Conservation (phyloP, 2,888 invertebrate genomes). For the Eulithis prunata region DNA sequence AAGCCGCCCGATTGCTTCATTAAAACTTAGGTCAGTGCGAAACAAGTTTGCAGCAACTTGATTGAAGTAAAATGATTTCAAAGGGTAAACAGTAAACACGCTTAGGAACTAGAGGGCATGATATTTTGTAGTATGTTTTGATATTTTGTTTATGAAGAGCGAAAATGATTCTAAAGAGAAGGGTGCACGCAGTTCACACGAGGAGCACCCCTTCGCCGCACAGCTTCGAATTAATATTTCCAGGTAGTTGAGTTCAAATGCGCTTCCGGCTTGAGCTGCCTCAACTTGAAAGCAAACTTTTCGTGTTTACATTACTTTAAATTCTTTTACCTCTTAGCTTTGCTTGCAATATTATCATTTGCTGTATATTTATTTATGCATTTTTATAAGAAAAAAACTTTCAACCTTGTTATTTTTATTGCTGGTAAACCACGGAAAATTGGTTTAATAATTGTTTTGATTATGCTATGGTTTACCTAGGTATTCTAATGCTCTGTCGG, state of each 20-base stretch:
- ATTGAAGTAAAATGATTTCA: slow-evolving; percentile 39
- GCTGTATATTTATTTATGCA: slow-evolving; percentile 45
- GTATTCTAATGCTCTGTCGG: neutral
- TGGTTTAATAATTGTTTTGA: neutral
- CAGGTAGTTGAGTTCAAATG: slow-evolving; percentile 82
- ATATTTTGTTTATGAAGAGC: slow-evolving; percentile 59
- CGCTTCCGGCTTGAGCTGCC: slow-evolving; percentile 76
- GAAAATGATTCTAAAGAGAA: slow-evolving; percentile 62
- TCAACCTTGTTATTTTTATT: slow-evolving; percentile 16
- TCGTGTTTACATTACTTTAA: slow-evolving; percentile 81
- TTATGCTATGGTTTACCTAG: neutral
- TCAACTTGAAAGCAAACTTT: slow-evolving; percentile 80
- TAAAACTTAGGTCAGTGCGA: slow-evolving; percentile 50
- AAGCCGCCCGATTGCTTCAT: slow-evolving; percentile 47
- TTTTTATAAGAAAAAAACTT: slow-evolving; percentile 43
- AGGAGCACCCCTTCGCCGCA: slow-evolving; percentile 51
- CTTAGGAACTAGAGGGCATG: slow-evolving; percentile 49
- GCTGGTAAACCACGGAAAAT: neutral
- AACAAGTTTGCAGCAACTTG: slow-evolving; percentile 23
- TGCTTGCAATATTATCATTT: slow-evolving; percentile 72
- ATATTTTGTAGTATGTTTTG: slow-evolving; percentile 58
- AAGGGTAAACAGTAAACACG: slow-evolving; percentile 39
- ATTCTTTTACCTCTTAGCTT: slow-evolving; percentile 76
- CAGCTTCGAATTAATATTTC: slow-evolving; percentile 80
- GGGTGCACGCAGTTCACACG: slow-evolving; percentile 48